Evolutionary conservation across 2,113 vertebrate genomes (phyloP), one percentile per base, ranked within the genome.

Genomic region (Capreolus pygargus): DNA sequence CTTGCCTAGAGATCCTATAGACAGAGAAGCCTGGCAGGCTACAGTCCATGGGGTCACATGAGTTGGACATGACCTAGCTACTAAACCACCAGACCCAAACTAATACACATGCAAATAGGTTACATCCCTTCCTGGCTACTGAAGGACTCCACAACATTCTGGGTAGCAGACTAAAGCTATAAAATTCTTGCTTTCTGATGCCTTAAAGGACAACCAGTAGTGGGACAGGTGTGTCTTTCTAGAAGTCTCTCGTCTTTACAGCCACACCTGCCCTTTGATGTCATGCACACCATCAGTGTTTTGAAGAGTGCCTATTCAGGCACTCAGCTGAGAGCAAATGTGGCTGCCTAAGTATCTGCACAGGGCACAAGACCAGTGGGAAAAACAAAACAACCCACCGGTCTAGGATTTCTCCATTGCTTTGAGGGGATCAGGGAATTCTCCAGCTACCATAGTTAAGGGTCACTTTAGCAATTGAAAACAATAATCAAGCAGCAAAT

Each of bases 391-490:
- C n/a, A n/a, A 28, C 64, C 19, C 64, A 61, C 25, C 57, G 54
- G 76, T 90, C 47, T 92, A 95, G 76, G 70, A 57, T 90, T 52
- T 94, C 97, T 94, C 86, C 87, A 7, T 21, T 90, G 67, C 81
- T 93, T 95, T 92, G 79, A 36, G 43, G 55, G 84, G 93, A 90
- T 45, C 7, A 64, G 87, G 90, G 84, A n/a, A 92, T 97, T 97
- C 60, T 94, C 79, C 54, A 70, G 81, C 54, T 94, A 79, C 36
- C 45, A 39, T 81, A 91, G 90, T 47, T 90, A 97, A 97, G 95
- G 97, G 97, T 98, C 97, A 98, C 97, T 96, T 97, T 98, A 98
- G 96, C 98, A 88, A 97, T 96, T 96, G 92, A 92, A 96, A 98
- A 86, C 86, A 97, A 84, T 91, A 95, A 98, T 95, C 85, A 97